Base-by-base conservation (phyloP, 1,140 invertebrate species). In the Eulimnadia texana region DNA sequence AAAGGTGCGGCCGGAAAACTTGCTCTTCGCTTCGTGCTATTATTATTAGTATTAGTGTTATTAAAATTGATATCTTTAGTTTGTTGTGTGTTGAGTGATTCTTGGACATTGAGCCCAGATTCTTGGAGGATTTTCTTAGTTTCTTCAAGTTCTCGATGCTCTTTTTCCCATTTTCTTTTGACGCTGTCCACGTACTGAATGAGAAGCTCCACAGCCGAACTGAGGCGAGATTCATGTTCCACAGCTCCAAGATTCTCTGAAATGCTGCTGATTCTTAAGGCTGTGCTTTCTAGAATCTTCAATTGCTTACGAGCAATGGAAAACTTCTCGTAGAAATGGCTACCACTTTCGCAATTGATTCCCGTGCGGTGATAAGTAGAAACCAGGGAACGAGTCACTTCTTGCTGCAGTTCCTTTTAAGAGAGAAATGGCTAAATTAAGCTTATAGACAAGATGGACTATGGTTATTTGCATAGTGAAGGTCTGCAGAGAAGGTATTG, bases 111-210 rank as follows among this genome's bases (percentile, higher is more conserved):
- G 2, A 57, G 27, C 6, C 55, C 55, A 57, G 27, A 29, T 57
- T 57, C 55, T 10, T 57, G 27, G 19, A 57, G 55, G 55, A 57
- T 57, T 19, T 27, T 27, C 25, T 57, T 57, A 2, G 55, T 57
- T 22, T 57, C 55, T 42, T 57, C 55, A 10, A 57, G 28, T 29
- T 57, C 55, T 23, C 33, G 55, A n/a, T 57, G 55, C 19, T 57
- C 55, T 11, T 27, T 57, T 22, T 57, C 55, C 55, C 55, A 57
- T 20, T 57, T 57, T 20, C 55, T 27, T 27, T 57, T 57, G 55
- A 57, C 33, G 55, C 29, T 23, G 11, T 57, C 55, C 27, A 57
- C 55, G 55, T 57, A 57, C n/a, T 29, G 55, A 27, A 57, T 57
- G 13, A 57, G 24, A 20, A 57, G 20, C 22, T 57, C 27, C 27